Evolutionary conservation across 1,140 invertebrate species (phyloP), one percentile per base, ranked within the genome.

Genomic region (Zophobas atratus): DNA sequence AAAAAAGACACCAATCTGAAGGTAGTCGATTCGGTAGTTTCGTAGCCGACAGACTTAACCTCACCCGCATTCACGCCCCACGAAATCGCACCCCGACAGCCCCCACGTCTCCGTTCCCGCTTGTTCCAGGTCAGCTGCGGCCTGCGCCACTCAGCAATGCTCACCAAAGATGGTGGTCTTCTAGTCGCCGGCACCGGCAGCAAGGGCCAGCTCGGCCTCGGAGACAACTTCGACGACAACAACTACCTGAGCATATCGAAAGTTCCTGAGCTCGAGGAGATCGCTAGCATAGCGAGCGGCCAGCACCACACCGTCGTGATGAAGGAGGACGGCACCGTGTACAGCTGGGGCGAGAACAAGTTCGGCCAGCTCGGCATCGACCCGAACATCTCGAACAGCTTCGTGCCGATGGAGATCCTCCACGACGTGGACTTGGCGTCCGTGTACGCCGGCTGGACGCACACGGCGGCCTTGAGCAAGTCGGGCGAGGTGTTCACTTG

Each of bases 311-410:
- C 93, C 41, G 84, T 94, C 38, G 90, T 90, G 0, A 87, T 93
- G 85, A 90, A 88, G 34, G 84, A 86, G 43, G 86, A 89, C 70
- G 89, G 90, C 33, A 87, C 90, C 55, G 85, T 93, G 36, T 87
- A 92, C 81, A 90, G 89, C 0, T 93, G 94, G 90, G 94, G 94
- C 8, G 92, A 92, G 81, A 95, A 95, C 84, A 94, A 92, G 85
- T 90, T 92, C 83, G 91, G 92, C 0, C 94, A 95, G 83, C 84
- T 93, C 48, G 89, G 92, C 2, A 76, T 91, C 4, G 86, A 89
- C 83, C 87, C 86, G 39, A 84, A 85, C 80, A 85, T 85, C 76
- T 86, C 88, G 71, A 88, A 86, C 82, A 88, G 89, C 83, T 88
- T 88, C 78, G 87, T 88, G 79, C 89, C 90, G 72, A 81, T 81